phyloP scores from a whole-genome alignment of 2,888 invertebrate genomes.

The Ophion ellenae region DNA sequence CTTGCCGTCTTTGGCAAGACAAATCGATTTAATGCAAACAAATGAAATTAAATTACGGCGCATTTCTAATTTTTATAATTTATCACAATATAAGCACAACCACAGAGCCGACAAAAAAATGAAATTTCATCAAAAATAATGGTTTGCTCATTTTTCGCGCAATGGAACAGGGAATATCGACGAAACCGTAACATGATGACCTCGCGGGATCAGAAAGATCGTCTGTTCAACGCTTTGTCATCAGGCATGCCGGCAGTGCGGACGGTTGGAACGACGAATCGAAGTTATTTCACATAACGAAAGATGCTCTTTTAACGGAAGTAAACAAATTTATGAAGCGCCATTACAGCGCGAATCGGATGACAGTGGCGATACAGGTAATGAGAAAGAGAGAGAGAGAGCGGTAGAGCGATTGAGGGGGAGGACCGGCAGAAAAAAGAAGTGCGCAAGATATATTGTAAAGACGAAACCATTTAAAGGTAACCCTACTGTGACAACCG shows the following conservation, averaged over 20 bases:
- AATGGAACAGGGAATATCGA: neutral
- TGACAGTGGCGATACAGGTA: conserved; percentile 93
- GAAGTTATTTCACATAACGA: conserved; percentile 88
- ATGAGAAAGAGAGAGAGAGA: neutral
- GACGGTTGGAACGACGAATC: conserved; percentile 94
- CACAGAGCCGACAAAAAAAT: neutral
- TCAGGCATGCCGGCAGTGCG: conserved; percentile 88
- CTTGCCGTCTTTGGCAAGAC: no score
- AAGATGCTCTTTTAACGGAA: conserved; percentile 88
- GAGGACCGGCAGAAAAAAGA: no score
- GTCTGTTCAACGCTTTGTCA: conserved; percentile 89
- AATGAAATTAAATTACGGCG: no score
- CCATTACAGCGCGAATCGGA: conserved; percentile 94
- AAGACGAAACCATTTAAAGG: no score
- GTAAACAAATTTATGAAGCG: conserved; percentile 90
- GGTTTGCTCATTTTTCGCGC: neutral
- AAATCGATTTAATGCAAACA: no score
- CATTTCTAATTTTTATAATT: neutral
- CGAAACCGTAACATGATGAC: neutral
- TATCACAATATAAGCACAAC: neutral
- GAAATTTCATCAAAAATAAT: neutral
- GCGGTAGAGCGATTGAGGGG: no score
- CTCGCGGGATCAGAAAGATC: conserved; percentile 91
- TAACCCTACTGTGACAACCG: no score
- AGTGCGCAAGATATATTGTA: no score